A percentile compares a stretch with the other conserved stretches of the same genome.
Evolutionary conservation across 2,113 vertebrate genomes (phyloP).

Genomic region (Phalacrocorax carbo): DNA sequence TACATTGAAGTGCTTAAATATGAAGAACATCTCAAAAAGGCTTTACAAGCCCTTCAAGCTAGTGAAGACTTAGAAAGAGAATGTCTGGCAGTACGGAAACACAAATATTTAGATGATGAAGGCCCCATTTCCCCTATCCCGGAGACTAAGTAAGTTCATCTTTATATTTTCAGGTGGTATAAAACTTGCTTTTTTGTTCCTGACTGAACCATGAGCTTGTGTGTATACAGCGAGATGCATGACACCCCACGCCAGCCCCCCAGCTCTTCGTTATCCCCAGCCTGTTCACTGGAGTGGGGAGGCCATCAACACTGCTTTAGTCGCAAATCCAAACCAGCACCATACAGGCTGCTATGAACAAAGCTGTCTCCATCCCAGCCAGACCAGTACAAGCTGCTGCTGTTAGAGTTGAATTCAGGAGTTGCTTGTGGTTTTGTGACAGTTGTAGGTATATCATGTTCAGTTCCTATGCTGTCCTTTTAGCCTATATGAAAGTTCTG

Average conservation of each 20-base stretch:
- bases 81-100: conserved; percentile 51
- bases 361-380: not conserved
- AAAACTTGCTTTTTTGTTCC: not conserved
- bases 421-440: not conserved
- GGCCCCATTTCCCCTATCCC: conserved; percentile 77
- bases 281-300: not conserved
- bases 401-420: not conserved
- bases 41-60: conserved; percentile 66
- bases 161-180: not conserved
- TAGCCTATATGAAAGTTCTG: not conserved
- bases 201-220: rapidly evolving
- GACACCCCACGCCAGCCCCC: not conserved
- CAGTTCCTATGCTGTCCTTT: not conserved
- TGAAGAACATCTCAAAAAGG: conserved; percentile 72
- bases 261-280: not conserved
- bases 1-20: conserved; percentile 75
- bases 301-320: too few species aligned
- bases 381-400: not conserved
- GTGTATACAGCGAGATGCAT: not conserved
- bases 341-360: not conserved
- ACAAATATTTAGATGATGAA: conserved; percentile 80
- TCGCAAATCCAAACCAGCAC: not conserved
- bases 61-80: conserved; percentile 73
- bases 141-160: conserved; percentile 68
- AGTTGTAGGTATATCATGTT: not conserved